Evolutionary conservation across 2,113 vertebrate species (phyloP), one percentile per base, ranked within the genome.

Genomic region (Eublepharis macularius): DNA sequence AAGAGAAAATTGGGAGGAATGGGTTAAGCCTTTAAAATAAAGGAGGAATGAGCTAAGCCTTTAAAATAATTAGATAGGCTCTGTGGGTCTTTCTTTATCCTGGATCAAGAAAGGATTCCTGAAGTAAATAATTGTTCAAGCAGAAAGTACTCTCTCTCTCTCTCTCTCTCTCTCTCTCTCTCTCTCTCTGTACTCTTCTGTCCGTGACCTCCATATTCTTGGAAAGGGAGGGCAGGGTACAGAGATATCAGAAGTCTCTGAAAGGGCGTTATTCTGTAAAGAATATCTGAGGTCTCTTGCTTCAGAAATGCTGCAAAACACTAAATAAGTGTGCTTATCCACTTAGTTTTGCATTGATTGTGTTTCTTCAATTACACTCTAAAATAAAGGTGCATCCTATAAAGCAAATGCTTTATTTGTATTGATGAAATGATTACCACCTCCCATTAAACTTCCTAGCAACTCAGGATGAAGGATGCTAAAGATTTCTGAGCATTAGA

Each of bases 371-470:
- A 80, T 91, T 90, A 77, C 86, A 83, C 45, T 75, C 70, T 76
- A 51, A 74, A 84, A 43, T 84, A 77, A 90, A 87, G 84, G 39
- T 82, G 29, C 66, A 73, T 70, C 17, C 65, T 86, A n/a, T 83
- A 88, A 90, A 89, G 86, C 16, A 8, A 74, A 14, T 51, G 29
- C 8, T 93, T 89, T 89, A 65, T 90, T 92, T 93, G 66, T 86
- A 92, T 85, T 87, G 83, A 92, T 86, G 51, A 91, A 91, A 90
- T 82, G 26, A 91, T 91, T 89, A 89, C 51, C 80, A 87, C 24
- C 7, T 39, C 68, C 32, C 63, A 57, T 45, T 90, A 91, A 90
- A 72, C 32, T 91, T 91, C 63, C 14, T 26, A 82, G 49, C 60
- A 43, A 82, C 84, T 63, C 54, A 88, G 51, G n/a, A 0, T 39